phyloP scores from a whole-genome alignment of 2,888 invertebrate genomes.

The Agrotis exclamationis region DNA sequence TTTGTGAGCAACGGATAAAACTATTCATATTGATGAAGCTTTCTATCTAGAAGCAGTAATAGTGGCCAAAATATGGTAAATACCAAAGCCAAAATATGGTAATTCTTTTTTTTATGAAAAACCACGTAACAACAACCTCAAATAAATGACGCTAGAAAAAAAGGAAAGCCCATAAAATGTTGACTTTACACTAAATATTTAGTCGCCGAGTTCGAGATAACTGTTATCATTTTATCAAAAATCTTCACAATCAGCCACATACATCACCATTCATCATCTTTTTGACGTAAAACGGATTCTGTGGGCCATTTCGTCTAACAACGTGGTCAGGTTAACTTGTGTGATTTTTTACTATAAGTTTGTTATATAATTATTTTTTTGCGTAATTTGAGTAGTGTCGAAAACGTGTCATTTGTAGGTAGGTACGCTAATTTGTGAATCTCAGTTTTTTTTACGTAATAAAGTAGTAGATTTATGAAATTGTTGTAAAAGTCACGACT shows the following conservation, averaged over 20 bases:
- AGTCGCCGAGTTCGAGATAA: conserved; percentile 63
- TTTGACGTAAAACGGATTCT: conserved; percentile 78
- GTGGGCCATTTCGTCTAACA: conserved; percentile 78
- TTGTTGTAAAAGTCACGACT: background rate
- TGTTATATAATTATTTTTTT: conserved; percentile 53
- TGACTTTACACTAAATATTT: conserved; percentile 70
- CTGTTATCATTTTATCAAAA: conserved; percentile 71
- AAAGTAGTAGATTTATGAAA: conserved; percentile 5
- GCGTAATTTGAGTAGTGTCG: conserved; percentile 10
- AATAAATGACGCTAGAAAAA: conserved; percentile 20
- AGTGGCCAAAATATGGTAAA: no score
- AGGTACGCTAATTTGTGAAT: conserved; percentile 29
- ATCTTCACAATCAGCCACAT: conserved; percentile 76
- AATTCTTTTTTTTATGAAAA: background rate
- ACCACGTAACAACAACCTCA: background rate
- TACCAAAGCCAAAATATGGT: no score
- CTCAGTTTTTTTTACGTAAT: conserved; percentile 4
- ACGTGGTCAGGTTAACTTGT: conserved; percentile 68
- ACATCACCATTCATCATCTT: conserved; percentile 87
- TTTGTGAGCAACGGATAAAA: no score
- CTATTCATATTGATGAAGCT: no score
- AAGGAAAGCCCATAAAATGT: conserved; percentile 53
- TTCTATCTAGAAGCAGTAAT: no score
- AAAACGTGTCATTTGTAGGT: conserved; percentile 4
- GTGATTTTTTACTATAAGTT: conserved; percentile 46